phyloP scores from a whole-genome alignment of 2,888 invertebrate species.

The Drosophila robusta region DNA sequence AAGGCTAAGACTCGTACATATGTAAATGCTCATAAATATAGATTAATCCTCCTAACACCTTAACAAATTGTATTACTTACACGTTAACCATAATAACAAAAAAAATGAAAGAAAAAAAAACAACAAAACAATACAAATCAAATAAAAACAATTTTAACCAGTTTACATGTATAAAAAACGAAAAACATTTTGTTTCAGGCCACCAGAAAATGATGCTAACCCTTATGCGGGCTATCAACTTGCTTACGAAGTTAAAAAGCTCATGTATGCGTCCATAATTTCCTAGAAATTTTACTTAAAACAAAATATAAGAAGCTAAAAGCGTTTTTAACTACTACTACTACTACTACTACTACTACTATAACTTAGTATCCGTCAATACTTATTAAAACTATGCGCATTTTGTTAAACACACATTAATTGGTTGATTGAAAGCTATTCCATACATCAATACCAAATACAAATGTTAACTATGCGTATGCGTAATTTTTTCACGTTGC shows the following conservation, averaged over 20 bases:
- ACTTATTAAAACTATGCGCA: constrained; percentile 73
- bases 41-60: constrained; percentile 48
- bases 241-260: constrained; percentile 99
- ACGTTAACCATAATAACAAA: constrained; percentile 34
- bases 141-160: constrained; percentile 54
- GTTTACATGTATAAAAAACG: constrained; percentile 76
- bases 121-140: constrained; percentile 20
- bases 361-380: constrained; percentile 76
- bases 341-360: constrained; percentile 38
- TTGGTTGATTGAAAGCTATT: constrained; percentile 75
- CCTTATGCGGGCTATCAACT: constrained; percentile 99
- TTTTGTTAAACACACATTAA: constrained; percentile 73
- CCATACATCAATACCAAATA: constrained; percentile 61
- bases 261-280: constrained; percentile 94
- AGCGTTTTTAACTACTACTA: constrained; percentile 61
- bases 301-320: constrained; percentile 54
- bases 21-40: constrained; percentile 68
- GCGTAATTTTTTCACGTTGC: constrained; percentile 56
- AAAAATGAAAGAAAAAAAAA: constrained; percentile 26
- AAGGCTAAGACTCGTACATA: constrained; percentile 54
- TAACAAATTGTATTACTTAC: constrained; percentile 57
- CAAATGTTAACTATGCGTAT: constrained; percentile 41
- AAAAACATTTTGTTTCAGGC: constrained; percentile 90
- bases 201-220: constrained; percentile 94
- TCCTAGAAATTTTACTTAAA: constrained; percentile 77